A percentile compares a stretch with the other conserved stretches of the same genome.
These are phyloP conservation scores for Sigmodon hispidus DNA, from an alignment of 2,113 vertebrate species.

Conservation along the genomic window DNA sequence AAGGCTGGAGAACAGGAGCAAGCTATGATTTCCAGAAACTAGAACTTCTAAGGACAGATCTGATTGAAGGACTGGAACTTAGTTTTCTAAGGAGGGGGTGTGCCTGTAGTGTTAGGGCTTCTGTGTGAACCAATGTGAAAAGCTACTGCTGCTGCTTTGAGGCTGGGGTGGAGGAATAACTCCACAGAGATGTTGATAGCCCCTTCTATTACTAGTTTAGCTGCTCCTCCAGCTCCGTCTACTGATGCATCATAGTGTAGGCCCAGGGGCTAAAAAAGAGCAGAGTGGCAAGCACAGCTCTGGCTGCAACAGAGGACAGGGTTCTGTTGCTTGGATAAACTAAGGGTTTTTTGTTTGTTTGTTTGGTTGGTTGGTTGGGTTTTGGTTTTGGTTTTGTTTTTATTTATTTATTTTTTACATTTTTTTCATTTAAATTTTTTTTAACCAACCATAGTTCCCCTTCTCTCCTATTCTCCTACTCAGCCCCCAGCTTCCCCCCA, in stretches of 20 bases:
- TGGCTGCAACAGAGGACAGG: too few relatives aligned
- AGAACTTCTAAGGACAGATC: not conserved
- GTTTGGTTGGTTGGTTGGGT: too few relatives aligned
- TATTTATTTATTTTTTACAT: too few relatives aligned
- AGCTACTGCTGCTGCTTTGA: not conserved
- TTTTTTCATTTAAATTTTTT: too few relatives aligned
- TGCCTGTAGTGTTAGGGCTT: not conserved
- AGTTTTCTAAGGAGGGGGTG: too few relatives aligned
- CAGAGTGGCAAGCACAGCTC: not conserved
- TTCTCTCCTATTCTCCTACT: too few relatives aligned
- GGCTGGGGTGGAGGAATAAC: accelerated
- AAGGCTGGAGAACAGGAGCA: not conserved
- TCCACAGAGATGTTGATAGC: not conserved
- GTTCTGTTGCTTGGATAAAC: not conserved
- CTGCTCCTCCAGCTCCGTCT: not conserved
- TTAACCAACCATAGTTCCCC: too few relatives aligned
- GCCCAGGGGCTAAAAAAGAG: too few relatives aligned
- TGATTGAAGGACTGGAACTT: accelerated
- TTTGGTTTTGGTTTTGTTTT: too few relatives aligned
- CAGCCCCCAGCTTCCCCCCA: too few relatives aligned
- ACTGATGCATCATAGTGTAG: not conserved
- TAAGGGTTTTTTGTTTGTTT: too few relatives aligned
- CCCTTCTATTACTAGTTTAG: not conserved
- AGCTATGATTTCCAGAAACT: not conserved
- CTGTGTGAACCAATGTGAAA: not conserved